A percentile compares a stretch with the other conserved stretches of the same genome.
These are phyloP conservation scores for Engraulis encrasicolus DNA, from an alignment of 2,113 vertebrate genomes.

Conservation along the genomic window DNA sequence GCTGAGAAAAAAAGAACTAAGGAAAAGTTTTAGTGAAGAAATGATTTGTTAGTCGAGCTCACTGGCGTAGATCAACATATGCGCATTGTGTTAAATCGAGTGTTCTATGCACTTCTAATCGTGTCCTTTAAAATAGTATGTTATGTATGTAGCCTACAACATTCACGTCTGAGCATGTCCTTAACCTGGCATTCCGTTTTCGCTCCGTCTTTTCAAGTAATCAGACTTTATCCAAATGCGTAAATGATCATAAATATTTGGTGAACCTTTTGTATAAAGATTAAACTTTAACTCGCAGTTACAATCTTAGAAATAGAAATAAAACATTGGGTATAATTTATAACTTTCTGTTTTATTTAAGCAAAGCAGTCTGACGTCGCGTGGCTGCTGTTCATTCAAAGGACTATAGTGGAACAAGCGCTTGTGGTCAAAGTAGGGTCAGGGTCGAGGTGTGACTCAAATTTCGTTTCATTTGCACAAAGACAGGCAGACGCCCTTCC, in stretches of 20 bases:
- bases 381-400: not conserved
- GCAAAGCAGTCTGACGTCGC: not conserved
- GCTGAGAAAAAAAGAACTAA: not conserved
- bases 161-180: not conserved
- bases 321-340: not conserved
- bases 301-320: not conserved
- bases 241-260: not conserved
- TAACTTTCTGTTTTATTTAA: not conserved
- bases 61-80: not conserved
- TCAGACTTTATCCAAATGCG: too few relatives aligned
- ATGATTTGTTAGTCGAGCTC: not conserved
- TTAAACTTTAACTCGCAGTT: not conserved
- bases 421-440: conserved; percentile 66
- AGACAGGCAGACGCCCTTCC: conserved; percentile 94
- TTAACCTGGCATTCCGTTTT: not conserved
- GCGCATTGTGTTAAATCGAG: not conserved
- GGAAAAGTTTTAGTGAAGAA: not conserved
- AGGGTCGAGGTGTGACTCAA: conserved; percentile 92
- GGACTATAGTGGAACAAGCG: conserved; percentile 46
- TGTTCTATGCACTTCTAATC: not conserved
- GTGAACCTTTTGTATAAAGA: not conserved
- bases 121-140: not conserved
- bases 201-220: not conserved
- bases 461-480: conserved; percentile 95
- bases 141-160: not conserved